Conservation (phyloP, 2,888 invertebrate species). For the Candidula unifasciata region DNA sequence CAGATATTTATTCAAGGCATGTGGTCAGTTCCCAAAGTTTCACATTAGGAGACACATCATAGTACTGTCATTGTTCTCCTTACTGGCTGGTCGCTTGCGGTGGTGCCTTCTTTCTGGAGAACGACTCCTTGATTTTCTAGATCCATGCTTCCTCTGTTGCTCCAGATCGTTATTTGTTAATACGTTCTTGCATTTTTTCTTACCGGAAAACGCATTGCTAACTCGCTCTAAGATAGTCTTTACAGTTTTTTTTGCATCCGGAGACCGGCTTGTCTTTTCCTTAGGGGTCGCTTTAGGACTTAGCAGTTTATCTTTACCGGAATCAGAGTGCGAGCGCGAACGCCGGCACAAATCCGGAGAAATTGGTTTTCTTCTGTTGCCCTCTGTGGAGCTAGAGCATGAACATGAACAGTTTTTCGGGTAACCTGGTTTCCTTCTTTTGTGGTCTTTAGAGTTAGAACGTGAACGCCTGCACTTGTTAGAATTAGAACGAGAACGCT, state of each 20-base stretch:
- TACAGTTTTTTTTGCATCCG: not conserved
- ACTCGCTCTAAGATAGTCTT: not conserved
- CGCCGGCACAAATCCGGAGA: not conserved
- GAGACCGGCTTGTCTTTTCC: not conserved
- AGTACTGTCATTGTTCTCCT: too few species aligned
- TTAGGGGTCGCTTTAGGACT: not conserved
- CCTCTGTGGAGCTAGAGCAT: not conserved
- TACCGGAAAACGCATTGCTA: not conserved
- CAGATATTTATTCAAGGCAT: too few species aligned
- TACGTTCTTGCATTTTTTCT: not conserved
- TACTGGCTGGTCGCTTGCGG: not conserved
- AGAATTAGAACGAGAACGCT: not conserved
- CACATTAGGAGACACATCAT: too few species aligned
- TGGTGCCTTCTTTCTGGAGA: not conserved
- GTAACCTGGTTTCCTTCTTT: too few species aligned
- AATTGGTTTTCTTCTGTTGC: not conserved
- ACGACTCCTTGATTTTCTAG: not conserved
- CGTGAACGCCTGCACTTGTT: not conserved
- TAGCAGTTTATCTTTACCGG: not conserved
- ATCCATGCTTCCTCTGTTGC: not conserved
- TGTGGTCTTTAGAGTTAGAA: not conserved
- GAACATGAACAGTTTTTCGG: too few species aligned
- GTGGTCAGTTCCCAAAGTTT: too few species aligned
- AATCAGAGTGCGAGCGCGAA: not conserved
- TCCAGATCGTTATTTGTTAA: not conserved